Conservation (phyloP, 2,797 vertebrate genomes). For the Streptopelia turtur region DNA sequence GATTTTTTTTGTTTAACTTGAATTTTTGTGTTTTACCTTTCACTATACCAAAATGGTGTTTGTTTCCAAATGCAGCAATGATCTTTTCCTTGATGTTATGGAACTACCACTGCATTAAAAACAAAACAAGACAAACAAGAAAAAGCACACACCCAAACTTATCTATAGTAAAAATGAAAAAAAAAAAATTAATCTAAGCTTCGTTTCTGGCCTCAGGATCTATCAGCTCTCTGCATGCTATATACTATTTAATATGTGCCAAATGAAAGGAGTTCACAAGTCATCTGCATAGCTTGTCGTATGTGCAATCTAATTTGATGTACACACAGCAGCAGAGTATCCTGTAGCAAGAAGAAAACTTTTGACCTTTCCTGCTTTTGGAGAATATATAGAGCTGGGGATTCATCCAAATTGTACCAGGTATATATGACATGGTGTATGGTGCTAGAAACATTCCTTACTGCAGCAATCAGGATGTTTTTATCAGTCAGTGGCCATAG, state of each 20-base stretch:
- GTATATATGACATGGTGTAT: slow-evolving; percentile 29
- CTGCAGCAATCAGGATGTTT: slow-evolving; percentile 7
- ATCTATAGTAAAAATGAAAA: neutral
- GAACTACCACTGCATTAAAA: neutral
- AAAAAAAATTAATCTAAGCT: neutral
- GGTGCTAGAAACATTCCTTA: slow-evolving; percentile 36
- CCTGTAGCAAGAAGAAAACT: slow-evolving; percentile 67
- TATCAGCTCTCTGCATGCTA: neutral
- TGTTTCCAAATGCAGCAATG: neutral
- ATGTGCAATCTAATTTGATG: slow-evolving; percentile 23
- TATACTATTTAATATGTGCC: neutral
- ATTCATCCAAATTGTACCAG: slow-evolving; percentile 37
- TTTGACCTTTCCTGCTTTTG: slow-evolving; percentile 63
- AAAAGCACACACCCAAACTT: neutral
- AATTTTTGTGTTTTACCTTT: neutral
- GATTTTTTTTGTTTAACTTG: neutral
- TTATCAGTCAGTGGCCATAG: slow-evolving; percentile 46
- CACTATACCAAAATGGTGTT: neutral
- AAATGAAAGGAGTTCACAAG: slow-evolving; percentile 22
- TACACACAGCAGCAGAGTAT: slow-evolving; percentile 13
- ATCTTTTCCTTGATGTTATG: neutral
- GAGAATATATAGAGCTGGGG: neutral
- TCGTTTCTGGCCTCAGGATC: neutral
- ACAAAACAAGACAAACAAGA: neutral
- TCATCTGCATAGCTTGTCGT: neutral